These are phyloP conservation scores for Rhysida immarginata DNA, from an alignment of 1,140 invertebrate species.

Conservation along the genomic window DNA sequence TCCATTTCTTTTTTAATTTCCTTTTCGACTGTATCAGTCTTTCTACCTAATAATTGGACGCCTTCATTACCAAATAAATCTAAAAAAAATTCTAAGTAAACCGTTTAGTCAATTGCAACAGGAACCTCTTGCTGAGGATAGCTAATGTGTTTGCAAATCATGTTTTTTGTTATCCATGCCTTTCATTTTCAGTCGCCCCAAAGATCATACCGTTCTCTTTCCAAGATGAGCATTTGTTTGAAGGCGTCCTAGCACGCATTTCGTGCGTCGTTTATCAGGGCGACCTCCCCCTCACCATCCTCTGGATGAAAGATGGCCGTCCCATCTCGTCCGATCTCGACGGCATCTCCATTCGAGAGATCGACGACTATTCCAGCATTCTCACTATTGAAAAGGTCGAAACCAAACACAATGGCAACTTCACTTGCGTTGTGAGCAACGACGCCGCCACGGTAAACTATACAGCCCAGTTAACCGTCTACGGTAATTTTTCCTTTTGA, in stretches of 20 bases:
- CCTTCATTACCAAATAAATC: too few relatives aligned
- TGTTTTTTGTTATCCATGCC: too few relatives aligned
- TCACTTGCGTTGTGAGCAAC: constrained; percentile 32
- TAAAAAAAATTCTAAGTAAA: too few relatives aligned
- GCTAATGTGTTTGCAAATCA: too few relatives aligned
- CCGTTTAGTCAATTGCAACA: too few relatives aligned
- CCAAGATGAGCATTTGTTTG: constrained; percentile 33
- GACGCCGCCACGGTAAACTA: constrained; percentile 27
- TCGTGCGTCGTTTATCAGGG: constrained; percentile 21
- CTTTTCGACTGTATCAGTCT: too few relatives aligned
- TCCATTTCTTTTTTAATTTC: too few relatives aligned
- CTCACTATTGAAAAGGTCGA: constrained; percentile 28
- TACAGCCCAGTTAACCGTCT: constrained; percentile 44
- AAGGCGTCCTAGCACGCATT: constrained; percentile 14
- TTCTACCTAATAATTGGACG: too few relatives aligned
- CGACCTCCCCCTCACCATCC: constrained; percentile 17
- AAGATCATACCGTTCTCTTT: constrained; percentile 43
- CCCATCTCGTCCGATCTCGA: constrained; percentile 24
- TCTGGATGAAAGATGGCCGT: constrained; percentile 30
- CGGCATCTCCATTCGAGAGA: constrained; percentile 24
- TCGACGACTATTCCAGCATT: constrained; percentile 53
- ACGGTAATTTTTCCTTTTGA: constrained; percentile 42
- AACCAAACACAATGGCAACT: constrained; percentile 30
- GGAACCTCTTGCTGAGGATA: too few relatives aligned
- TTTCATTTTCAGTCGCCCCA: constrained; percentile 36